Evolutionary conservation across 2,113 vertebrate species (phyloP).

Genomic region (Microcebus murinus): DNA sequence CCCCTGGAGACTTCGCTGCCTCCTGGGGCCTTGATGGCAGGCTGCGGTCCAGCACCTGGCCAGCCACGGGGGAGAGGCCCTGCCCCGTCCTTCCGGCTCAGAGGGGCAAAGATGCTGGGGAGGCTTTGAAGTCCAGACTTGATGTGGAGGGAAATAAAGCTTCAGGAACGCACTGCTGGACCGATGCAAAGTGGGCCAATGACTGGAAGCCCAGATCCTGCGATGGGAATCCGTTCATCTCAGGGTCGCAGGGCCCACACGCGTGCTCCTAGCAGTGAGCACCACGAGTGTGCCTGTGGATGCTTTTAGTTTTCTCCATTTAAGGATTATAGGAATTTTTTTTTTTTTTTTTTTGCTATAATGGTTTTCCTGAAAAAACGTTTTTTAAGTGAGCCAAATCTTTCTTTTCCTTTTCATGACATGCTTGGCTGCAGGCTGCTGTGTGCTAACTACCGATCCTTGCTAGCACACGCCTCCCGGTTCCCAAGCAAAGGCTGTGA

Average conservation of each 20-base stretch:
- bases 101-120: not conserved
- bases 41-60: not conserved
- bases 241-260: not conserved
- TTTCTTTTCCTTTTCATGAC: not conserved
- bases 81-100: not conserved
- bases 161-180: not conserved
- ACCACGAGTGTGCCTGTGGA: not conserved
- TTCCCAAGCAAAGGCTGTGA: not conserved
- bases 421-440: not conserved
- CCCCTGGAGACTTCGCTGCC: not conserved
- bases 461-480: not conserved
- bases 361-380: not conserved
- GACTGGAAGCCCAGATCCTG: not conserved
- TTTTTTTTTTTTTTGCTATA: not conserved
- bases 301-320: not conserved
- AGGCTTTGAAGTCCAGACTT: not conserved
- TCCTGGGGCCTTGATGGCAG: too few relatives aligned
- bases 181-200: not conserved
- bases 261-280: not conserved
- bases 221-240: not conserved
- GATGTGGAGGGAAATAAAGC: not conserved
- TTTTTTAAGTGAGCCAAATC: constrained; percentile 21
- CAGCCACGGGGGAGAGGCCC: not conserved
- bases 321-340: not conserved
- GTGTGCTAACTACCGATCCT: not conserved